Evolutionary conservation across 2,888 invertebrate genomes (phyloP), one percentile per base, ranked within the genome.

Genomic region (Salticus scenicus): DNA sequence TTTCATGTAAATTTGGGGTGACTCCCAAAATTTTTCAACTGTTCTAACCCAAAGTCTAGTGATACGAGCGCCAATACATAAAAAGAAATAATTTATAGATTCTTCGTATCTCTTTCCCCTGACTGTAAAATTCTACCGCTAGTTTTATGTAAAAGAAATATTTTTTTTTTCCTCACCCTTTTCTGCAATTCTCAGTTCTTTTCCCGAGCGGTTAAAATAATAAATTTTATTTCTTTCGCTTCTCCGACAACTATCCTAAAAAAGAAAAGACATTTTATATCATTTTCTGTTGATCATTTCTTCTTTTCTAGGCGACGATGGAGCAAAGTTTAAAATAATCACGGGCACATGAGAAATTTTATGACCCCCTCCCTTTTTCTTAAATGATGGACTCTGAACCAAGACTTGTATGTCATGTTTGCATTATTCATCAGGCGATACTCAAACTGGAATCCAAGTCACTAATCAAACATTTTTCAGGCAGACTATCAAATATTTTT

Each of bases 81-180:
- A 66, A 14, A 31, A 66, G 66, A 30, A 47, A 66, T 66, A 20
- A 66, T 66, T 30, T 30, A 66, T 66, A 66, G 30, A 66, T 66
- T 24, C 12, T 30, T 24, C 66, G 66, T 66, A 30, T 66, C 66
- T 66, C n/a, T 66, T 31, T 66, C 30, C 27, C 63, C 63, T 24
- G 63, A 14, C 30, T 31, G 66, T 30, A 66, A 66, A 30, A 66
- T 30, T 66, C 30, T 30, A n/a, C 66, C 30, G n/a, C 10, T 66
- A 30, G 30, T 66, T 66, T 66, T 66, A 66, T 66, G 66, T 66
- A 66, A 66, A 66, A 66, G 28, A 66, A 12, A 30, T 28, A 66
- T 66, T 66, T 66, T 66, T 66, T n/a, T n/a, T n/a, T n/a, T n/a
- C n/a, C 66, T 28, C 66, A 66, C 66, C n/a, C 66, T 66, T 30